A percentile compares a stretch with the other conserved stretches of the same genome.
Conservation (phyloP, 2,888 invertebrate species). For the Sesia apiformis region DNA sequence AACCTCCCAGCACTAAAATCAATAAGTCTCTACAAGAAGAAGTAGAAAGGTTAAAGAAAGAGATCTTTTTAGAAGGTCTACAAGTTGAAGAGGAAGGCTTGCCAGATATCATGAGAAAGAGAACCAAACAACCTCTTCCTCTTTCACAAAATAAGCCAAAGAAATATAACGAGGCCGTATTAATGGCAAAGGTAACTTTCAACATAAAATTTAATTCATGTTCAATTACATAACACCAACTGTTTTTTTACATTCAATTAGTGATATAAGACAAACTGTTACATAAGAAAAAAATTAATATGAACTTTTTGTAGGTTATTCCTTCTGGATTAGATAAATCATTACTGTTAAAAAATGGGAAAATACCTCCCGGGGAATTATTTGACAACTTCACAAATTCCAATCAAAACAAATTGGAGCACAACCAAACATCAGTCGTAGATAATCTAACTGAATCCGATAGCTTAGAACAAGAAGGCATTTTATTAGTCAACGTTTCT, state of each 20-base stretch:
- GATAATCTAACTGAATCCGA: slow-evolving; percentile 65
- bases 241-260: too few relatives aligned
- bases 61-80: slow-evolving; percentile 85
- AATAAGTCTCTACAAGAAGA: slow-evolving; percentile 83
- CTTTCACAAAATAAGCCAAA: slow-evolving; percentile 62
- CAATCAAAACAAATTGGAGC: slow-evolving; percentile 34
- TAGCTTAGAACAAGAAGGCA: slow-evolving; percentile 67
- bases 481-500: slow-evolving; percentile 62
- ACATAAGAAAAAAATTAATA: background rate
- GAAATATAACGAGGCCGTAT: slow-evolving; percentile 62
- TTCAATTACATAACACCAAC: too few relatives aligned
- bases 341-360: slow-evolving; percentile 55
- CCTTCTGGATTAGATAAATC: slow-evolving; percentile 61
- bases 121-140: slow-evolving; percentile 78
- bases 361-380: slow-evolving; percentile 48
- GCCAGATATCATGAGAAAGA: slow-evolving; percentile 81
- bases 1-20: slow-evolving; percentile 58
- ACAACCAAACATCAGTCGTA: slow-evolving; percentile 38
- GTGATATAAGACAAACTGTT: too few relatives aligned
- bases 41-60: slow-evolving; percentile 87
- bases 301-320: slow-evolving; percentile 32
- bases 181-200: slow-evolving; percentile 51
- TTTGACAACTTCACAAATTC: slow-evolving; percentile 31
- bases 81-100: slow-evolving; percentile 90
- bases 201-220: too few relatives aligned